Evolutionary conservation across 2,797 vertebrate genomes (phyloP).

Genomic region (Rallus crepitans): DNA sequence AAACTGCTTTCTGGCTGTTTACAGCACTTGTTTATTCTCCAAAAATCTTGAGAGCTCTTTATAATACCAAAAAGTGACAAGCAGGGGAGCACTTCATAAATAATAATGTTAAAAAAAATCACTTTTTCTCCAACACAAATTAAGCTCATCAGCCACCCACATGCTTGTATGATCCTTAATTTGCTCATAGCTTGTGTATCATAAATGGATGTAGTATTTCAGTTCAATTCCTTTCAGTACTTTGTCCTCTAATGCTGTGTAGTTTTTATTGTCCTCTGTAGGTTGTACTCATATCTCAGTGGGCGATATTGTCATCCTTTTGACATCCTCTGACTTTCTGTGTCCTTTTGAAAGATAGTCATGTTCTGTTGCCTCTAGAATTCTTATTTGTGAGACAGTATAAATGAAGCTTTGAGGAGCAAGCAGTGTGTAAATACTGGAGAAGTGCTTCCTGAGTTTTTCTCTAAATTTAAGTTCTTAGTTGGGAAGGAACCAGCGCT

Average conservation of each 20-base stretch:
- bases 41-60: not conserved
- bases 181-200: not conserved
- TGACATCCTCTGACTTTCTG: not conserved
- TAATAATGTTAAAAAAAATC: not conserved
- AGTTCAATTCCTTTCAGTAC: not conserved
- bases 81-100: conserved; percentile 18
- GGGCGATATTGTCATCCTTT: not conserved
- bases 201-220: not conserved
- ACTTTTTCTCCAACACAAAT: not conserved
- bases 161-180: not conserved
- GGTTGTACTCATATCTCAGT: not conserved
- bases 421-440: not conserved
- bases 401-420: not conserved
- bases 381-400: not conserved
- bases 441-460: not conserved
- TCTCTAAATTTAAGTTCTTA: not conserved
- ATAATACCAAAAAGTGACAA: conserved; percentile 15
- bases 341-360: not conserved
- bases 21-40: not conserved
- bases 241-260: not conserved
- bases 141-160: not conserved
- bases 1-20: not conserved
- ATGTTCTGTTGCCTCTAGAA: not conserved
- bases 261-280: not conserved
- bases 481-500: not conserved